Evolutionary conservation across 2,797 vertebrate genomes (phyloP).

Genomic region (Ambastaia sidthimunki): DNA sequence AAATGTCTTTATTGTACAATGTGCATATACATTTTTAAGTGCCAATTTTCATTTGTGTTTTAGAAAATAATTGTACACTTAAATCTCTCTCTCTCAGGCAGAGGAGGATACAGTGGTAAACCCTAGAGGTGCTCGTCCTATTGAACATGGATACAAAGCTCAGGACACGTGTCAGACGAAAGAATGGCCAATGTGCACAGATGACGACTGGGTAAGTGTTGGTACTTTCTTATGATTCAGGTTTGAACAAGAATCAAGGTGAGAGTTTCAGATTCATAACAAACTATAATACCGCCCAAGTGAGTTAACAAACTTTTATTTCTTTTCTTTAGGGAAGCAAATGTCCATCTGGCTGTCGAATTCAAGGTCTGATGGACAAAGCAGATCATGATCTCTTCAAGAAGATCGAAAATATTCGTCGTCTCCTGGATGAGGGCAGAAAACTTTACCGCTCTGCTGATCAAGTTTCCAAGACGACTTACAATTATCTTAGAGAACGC

Average conservation of each 20-base stretch:
- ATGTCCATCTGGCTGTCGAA: constrained; percentile 94
- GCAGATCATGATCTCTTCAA: constrained; percentile 72
- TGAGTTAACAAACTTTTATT: neutral
- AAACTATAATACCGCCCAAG: neutral
- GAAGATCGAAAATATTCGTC: constrained; percentile 82
- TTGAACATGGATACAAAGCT: constrained; percentile 67
- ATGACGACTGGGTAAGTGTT: constrained; percentile 86
- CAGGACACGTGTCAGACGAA: constrained; percentile 75
- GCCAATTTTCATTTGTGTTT: too few species aligned
- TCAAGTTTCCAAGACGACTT: constrained; percentile 77
- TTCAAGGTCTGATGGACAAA: constrained; percentile 86
- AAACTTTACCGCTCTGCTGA: constrained; percentile 77
- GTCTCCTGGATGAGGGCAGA: constrained; percentile 76
- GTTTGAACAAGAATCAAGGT: too few species aligned
- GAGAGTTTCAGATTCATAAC: too few species aligned
- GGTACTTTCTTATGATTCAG: neutral
- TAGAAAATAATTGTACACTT: too few species aligned
- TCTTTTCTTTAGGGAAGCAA: constrained; percentile 77
- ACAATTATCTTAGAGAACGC: constrained; percentile 77
- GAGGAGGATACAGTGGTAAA: constrained; percentile 57
- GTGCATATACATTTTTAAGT: too few species aligned
- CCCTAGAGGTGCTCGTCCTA: constrained; percentile 79
- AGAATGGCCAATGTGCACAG: constrained; percentile 84
- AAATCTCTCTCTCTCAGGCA: neutral
- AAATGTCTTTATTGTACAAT: too few species aligned